Evolutionary conservation across 2,113 vertebrate genomes (phyloP), one percentile per base, ranked within the genome.

Genomic region (Potamarius usumacintae): DNA sequence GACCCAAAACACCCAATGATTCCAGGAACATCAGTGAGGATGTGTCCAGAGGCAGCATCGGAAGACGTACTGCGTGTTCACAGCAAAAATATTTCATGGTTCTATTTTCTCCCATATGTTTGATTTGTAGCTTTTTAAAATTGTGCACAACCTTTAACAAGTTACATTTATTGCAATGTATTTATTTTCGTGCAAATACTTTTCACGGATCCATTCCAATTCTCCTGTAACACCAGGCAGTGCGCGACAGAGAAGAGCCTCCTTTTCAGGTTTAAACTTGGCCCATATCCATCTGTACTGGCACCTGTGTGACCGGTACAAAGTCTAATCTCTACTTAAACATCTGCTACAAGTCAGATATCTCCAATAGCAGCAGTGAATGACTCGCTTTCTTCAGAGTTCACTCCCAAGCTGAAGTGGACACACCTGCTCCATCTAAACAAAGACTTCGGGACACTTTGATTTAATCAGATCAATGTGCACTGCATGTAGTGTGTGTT

Each of bases 391-490:
- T 83, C 77, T 17, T 53, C 63, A 71, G 53, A 81, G 85, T 55
- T 86, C 74, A 79, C 74, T 69, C 30, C 85, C 52, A 81, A n/a
- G 30, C 30, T 34, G 52, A 48, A 71, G 63, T n/a, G 17, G 53
- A 80, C 85, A 81, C 62, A 67, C 62, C 52, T 81, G 27, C 76
- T 57, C 77, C 62, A 18, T 30, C 77, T 81, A 25, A 69, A 67
- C 69, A 55, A 42, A 53, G 50, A 34, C 76, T 86, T 52, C 50
- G 20, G 48, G 57, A 25, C 25, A 22, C 85, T 80, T 48, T 80
- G 76, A 80, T 77, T 76, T 60, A 76, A 60, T 65, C 62, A 25
- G 80, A 89, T 86, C 80, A 78, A 78, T 69, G 58, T 67, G 48
- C 18, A 80, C 18, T 57, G 85, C 12, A 20, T 52, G 74, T 14